Evolutionary conservation across 2,113 vertebrate species (phyloP).

Genomic region (Leuciscus idus): DNA sequence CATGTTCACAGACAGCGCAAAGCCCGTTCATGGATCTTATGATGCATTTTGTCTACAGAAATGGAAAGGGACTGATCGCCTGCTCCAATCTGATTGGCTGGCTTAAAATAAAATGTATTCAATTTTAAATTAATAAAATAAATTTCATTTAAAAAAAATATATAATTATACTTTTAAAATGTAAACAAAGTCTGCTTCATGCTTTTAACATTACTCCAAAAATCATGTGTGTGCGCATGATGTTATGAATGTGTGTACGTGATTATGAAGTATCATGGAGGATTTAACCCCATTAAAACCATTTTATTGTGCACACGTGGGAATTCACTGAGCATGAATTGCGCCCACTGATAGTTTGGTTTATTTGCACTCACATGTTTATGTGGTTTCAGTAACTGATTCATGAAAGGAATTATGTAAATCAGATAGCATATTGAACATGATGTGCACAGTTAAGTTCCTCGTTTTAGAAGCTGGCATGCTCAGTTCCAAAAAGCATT

Average conservation of each 20-base stretch:
- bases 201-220: background rate
- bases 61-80: background rate
- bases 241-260: constrained; percentile 15
- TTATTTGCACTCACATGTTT: background rate
- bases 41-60: background rate
- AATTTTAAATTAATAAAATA: too few species aligned
- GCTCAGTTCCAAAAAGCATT: background rate
- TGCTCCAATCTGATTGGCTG: background rate
- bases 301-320: background rate
- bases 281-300: constrained; percentile 14
- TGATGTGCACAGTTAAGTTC: background rate
- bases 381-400: background rate
- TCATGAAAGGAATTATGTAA: background rate
- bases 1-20: background rate
- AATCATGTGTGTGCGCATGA: constrained; percentile 26
- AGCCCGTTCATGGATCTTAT: background rate
- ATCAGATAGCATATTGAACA: background rate
- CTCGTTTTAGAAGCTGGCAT: background rate
- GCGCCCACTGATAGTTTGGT: background rate
- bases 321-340: background rate
- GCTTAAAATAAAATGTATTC: background rate
- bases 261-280: background rate
- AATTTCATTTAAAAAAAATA: too few species aligned
- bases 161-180: background rate
- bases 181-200: background rate